Evolutionary conservation across 1,140 invertebrate genomes (phyloP).

Genomic region (Eubasilissa regina): DNA sequence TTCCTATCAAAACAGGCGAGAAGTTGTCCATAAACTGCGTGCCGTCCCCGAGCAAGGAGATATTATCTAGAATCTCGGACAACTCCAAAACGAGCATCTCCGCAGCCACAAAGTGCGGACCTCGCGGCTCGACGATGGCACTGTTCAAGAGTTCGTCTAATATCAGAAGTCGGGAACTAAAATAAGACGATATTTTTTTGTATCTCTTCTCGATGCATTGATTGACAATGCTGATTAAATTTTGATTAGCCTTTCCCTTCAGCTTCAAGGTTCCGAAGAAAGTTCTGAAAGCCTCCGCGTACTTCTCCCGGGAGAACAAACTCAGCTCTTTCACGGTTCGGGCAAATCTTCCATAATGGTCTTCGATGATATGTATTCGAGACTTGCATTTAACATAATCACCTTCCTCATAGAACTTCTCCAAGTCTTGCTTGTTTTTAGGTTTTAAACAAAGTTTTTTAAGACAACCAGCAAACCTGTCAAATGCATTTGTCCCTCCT

Average conservation of each 20-base stretch:
- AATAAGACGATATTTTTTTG: background rate
- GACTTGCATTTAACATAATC: background rate
- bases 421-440: background rate
- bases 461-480: background rate
- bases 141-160: background rate
- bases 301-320: constrained; percentile 10
- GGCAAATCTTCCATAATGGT: background rate
- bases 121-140: background rate
- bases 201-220: background rate
- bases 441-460: background rate
- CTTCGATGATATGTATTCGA: background rate
- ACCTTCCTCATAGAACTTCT: background rate
- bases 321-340: background rate
- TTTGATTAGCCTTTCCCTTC: background rate
- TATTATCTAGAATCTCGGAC: constrained; percentile 4
- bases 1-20: background rate
- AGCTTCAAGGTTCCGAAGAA: background rate
- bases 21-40: background rate
- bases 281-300: background rate
- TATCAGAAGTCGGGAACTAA: background rate
- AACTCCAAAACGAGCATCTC: background rate
- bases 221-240: constrained; percentile 2
- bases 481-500: background rate
- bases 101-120: background rate
- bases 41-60: background rate